A percentile compares a stretch with the other conserved stretches of the same genome.
Evolutionary conservation across 1,140 invertebrate genomes (phyloP).

Genomic region (Dolichoris vasculosae): DNA sequence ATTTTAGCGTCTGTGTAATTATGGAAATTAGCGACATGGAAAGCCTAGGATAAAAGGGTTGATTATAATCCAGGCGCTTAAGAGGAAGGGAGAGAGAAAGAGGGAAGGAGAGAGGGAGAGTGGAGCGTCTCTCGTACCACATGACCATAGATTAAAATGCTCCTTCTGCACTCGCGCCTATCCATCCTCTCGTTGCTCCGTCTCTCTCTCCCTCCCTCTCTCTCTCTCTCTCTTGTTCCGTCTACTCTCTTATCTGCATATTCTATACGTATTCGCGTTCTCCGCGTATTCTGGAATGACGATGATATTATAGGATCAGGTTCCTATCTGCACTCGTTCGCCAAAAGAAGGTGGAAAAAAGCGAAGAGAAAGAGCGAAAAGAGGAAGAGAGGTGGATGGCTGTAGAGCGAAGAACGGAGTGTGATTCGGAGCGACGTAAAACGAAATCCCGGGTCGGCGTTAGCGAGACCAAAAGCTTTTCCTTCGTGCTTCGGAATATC

Average conservation of each 20-base stretch:
- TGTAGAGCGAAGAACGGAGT: constrained; percentile 27
- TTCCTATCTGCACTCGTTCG: constrained; percentile 42
- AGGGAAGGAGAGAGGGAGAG: constrained; percentile 54
- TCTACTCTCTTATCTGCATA: constrained; percentile 57
- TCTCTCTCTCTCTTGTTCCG: constrained; percentile 24
- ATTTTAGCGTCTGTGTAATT: constrained; percentile 77
- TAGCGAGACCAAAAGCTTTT: constrained; percentile 50
- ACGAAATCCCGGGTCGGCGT: constrained; percentile 49
- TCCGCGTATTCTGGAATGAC: constrained; percentile 54
- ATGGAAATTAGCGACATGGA: constrained; percentile 77
- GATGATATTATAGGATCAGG: constrained; percentile 54
- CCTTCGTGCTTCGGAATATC: constrained; percentile 53
- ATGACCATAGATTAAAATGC: constrained; percentile 75
- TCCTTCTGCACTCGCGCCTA: constrained; percentile 72
- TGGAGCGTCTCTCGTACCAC: constrained; percentile 63
- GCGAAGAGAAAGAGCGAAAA: neutral
- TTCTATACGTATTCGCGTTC: constrained; percentile 57
- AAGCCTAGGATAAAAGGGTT: constrained; percentile 77
- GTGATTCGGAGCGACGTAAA: constrained; percentile 51
- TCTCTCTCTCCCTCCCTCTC: constrained; percentile 12
- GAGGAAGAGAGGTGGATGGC: neutral
- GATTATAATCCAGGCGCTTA: constrained; percentile 73
- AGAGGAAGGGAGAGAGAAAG: constrained; percentile 54
- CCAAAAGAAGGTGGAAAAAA: constrained; percentile 40
- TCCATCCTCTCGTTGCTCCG: constrained; percentile 58